phyloP scores from a whole-genome alignment of 1,140 invertebrate species.

The Ceratina australensis region DNA sequence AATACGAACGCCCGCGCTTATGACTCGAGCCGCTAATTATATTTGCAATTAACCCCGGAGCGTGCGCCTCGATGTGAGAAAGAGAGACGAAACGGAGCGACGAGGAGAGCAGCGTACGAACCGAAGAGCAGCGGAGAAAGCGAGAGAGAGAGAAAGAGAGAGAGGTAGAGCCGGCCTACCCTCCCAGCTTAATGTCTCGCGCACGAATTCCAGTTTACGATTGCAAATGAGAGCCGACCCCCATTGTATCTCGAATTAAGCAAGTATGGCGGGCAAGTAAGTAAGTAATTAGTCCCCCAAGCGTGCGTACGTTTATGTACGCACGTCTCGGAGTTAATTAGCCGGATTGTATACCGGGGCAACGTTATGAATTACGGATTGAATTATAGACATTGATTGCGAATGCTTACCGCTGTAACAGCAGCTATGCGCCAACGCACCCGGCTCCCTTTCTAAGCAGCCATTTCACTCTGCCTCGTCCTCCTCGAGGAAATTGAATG shows the following conservation, averaged over 20 bases:
- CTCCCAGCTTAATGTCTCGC: conserved; percentile 52
- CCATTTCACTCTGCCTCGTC: neutral
- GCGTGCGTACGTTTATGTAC: conserved; percentile 53
- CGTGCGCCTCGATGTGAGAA: conserved; percentile 32
- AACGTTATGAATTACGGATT: conserved; percentile 48
- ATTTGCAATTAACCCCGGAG: conserved; percentile 69
- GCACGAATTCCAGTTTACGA: conserved; percentile 60
- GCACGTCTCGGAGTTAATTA: conserved; percentile 56
- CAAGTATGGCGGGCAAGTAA: conserved; percentile 56
- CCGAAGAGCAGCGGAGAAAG: neutral
- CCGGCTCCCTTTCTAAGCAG: neutral
- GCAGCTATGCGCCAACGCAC: neutral
- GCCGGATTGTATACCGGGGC: conserved; percentile 46
- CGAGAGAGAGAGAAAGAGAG: neutral
- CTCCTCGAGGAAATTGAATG: conserved; percentile 2
- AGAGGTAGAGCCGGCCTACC: conserved; percentile 20
- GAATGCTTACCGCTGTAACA: conserved; percentile 33
- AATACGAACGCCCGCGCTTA: conserved; percentile 69
- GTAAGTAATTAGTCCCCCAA: conserved; percentile 55
- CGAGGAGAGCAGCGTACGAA: neutral
- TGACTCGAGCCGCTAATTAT: conserved; percentile 72
- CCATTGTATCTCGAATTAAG: conserved; percentile 57
- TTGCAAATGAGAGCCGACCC: conserved; percentile 55
- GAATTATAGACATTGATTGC: conserved; percentile 57
- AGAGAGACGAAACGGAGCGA: conserved; percentile 1